These are phyloP conservation scores for Babylonia areolata DNA, from an alignment of 1,140 invertebrate genomes.

Conservation along the genomic window DNA sequence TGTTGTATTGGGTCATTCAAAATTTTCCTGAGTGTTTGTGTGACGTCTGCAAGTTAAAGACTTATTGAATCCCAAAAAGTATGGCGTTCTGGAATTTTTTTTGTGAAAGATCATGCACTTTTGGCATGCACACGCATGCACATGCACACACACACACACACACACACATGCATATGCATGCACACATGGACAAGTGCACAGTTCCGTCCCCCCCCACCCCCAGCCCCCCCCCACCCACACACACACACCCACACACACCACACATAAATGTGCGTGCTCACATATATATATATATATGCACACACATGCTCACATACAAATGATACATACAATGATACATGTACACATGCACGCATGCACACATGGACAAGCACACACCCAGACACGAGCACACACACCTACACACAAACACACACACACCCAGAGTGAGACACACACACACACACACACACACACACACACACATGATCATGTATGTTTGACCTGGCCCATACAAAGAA, in stretches of 20 bases:
- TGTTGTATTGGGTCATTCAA: too few relatives aligned
- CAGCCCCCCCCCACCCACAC: too few relatives aligned
- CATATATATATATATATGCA: neutral
- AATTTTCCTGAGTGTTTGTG: too few relatives aligned
- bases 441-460: constrained; percentile 11
- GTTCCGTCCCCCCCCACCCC: too few relatives aligned
- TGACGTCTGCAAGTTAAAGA: too few relatives aligned
- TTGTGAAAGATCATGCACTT: too few relatives aligned
- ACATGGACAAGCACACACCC: constrained; percentile 4
- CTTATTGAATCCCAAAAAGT: too few relatives aligned
- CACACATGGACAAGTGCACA: too few relatives aligned
- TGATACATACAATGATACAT: neutral
- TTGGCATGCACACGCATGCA: neutral
- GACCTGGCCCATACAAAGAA: too few relatives aligned
- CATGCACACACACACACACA: neutral
- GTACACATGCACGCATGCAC: neutral
- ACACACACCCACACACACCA: neutral
- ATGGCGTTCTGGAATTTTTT: too few relatives aligned
- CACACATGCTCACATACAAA: constrained; percentile 1
- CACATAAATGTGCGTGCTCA: neutral
- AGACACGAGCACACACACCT: neutral
- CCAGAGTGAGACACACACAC: neutral
- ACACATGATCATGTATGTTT: too few relatives aligned
- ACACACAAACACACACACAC: constrained; percentile 6
- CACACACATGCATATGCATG: too few relatives aligned